Base-by-base conservation (phyloP, 2,797 vertebrate species). In the Babyrousa celebensis region DNA sequence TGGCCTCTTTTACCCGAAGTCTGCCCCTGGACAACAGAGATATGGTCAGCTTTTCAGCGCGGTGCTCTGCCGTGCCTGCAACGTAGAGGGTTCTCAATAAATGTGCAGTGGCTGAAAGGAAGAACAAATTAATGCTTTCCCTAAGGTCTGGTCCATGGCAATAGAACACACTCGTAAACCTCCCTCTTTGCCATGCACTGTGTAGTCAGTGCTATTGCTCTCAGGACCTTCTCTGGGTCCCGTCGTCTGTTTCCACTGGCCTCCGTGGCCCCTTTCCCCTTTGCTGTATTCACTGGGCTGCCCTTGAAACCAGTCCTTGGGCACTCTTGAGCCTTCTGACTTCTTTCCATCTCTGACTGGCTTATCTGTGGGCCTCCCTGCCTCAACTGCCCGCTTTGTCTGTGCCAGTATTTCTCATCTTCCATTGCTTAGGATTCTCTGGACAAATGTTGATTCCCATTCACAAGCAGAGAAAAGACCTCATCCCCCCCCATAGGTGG, bases 351-450 rank as follows among this genome's bases (percentile, higher is more conserved):
- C 43, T 78, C 40, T 89, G 36, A 91, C 12, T 20, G 40, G 62
- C 23, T 63, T 90, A 2, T 62, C 71, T 58, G 27, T 89, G 80
- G 68, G 71, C 62, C 74, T 80, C 43, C 15, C 36, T 43, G 12
- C 29, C 48, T 82, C 25, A 92, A 40, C 36, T 89, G 40, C 23
- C 21, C 1, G 65, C 68, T 74, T 78, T 40, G 54, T 89, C 63
- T 92, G 27, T 56, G 63, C 80, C 43, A 25, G 40, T 71, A 56
- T 89, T 77, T 85, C 32, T 89, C 48, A 36, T 72, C 27, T 86
- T 80, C 72, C 67, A 91, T 84, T 77, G 65, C 40, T 95, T 54
- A 62, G 9, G 67, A 78, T 94, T 94, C 70, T 95, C 89, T n/a
- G 52, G 56, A 82, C 63, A 74, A 62, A 72, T n/a, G 52, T 48